Evolutionary conservation across 92 coral and sea anemone genomes (phyloP).

Genomic region (Meandrina meandrites): DNA sequence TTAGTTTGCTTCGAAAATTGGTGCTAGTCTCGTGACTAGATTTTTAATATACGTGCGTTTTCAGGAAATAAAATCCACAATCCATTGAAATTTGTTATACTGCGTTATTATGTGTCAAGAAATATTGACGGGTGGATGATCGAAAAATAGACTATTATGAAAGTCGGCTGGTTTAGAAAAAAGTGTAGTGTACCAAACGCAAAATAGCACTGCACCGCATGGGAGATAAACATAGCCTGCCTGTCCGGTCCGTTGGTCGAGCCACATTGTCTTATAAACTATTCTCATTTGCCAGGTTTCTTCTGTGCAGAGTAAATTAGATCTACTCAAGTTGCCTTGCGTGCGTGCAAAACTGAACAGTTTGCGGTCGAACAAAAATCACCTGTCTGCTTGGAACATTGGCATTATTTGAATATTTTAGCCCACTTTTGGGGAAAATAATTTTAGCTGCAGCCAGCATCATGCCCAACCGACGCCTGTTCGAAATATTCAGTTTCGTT

Average conservation of each 20-base stretch:
- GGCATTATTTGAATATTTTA: not conserved
- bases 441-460: not conserved
- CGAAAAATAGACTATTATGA: not conserved
- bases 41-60: not conserved
- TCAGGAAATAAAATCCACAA: not conserved
- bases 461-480: not conserved
- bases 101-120: not conserved
- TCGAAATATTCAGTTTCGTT: not conserved
- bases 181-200: not conserved
- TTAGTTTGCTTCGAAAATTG: not conserved
- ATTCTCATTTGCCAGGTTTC: not conserved
- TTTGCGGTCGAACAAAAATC: not conserved
- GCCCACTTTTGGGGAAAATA: not conserved
- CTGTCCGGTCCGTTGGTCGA: not conserved
- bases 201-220: not conserved
- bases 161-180: not conserved
- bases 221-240: not conserved
- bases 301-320: not conserved
- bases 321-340: not conserved
- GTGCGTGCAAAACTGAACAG: not conserved
- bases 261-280: not conserved
- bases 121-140: not conserved
- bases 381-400: not conserved
- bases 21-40: not conserved
- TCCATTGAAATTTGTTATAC: not conserved